A percentile compares a stretch with the other conserved stretches of the same genome.
Conservation (phyloP, 1,140 invertebrate species). For the Ips nitidus region DNA sequence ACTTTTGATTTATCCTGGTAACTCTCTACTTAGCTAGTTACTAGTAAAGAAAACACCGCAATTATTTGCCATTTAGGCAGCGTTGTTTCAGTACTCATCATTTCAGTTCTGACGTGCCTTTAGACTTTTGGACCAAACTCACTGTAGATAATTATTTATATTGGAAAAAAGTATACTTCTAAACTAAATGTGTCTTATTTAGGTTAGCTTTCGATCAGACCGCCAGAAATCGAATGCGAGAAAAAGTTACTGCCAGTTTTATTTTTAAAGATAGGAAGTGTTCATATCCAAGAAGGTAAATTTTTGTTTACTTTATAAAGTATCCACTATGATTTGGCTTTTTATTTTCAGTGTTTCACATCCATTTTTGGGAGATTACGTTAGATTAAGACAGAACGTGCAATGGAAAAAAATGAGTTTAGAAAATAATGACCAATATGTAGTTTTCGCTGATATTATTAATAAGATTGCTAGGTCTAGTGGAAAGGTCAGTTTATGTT, state of each 20-base stretch:
- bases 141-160: not conserved
- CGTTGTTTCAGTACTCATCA: too few species aligned
- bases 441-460: conserved; percentile 88
- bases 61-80: too few species aligned
- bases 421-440: conserved; percentile 78
- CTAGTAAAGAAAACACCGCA: too few species aligned
- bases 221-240: conserved; percentile 78
- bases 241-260: conserved; percentile 87
- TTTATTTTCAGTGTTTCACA: conserved; percentile 70
- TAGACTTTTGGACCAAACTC: not conserved
- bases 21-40: too few species aligned
- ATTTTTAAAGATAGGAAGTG: conserved; percentile 84
- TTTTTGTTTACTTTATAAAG: too few species aligned
- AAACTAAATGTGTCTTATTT: not conserved
- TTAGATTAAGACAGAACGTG: conserved; percentile 76
- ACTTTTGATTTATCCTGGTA: too few species aligned
- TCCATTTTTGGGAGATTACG: conserved; percentile 87
- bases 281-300: conserved; percentile 74
- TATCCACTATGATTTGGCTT: too few species aligned
- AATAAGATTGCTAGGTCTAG: conserved; percentile 81
- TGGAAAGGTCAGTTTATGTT: conserved; percentile 69
- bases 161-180: not conserved
- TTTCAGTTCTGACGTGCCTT: too few species aligned
- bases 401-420: conserved; percentile 80
- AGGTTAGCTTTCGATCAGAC: conserved; percentile 70